A percentile compares a stretch with the other conserved stretches of the same genome.
Evolutionary conservation across 2,888 invertebrate genomes (phyloP).

Genomic region (Mechanitis mazaeus): DNA sequence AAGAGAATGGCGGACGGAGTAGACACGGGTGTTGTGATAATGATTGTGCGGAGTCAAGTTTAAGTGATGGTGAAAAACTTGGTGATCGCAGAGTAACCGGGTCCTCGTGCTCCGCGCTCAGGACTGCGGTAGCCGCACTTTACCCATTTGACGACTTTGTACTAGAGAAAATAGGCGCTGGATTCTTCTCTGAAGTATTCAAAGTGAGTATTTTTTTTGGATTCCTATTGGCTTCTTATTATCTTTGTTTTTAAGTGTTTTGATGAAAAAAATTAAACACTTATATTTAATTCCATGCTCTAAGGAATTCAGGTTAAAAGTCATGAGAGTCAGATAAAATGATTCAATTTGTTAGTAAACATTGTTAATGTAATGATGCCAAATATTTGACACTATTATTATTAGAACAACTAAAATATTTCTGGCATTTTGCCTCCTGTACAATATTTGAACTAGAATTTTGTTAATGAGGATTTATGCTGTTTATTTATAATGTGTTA

Average conservation of each 20-base stretch:
- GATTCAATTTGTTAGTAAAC: constrained; percentile 25
- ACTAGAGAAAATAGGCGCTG: constrained; percentile 93
- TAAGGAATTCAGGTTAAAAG: background rate
- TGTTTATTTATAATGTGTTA: constrained; percentile 4
- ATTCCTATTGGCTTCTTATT: constrained; percentile 1
- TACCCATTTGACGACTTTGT: constrained; percentile 96
- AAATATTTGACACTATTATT: constrained; percentile 14
- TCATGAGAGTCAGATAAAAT: background rate
- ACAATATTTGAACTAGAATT: constrained; percentile 17
- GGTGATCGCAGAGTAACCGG: constrained; percentile 69
- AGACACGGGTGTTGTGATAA: constrained; percentile 67
- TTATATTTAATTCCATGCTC: background rate
- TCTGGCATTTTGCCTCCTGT: constrained; percentile 20
- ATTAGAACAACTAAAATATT: constrained; percentile 12
- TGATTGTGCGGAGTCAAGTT: constrained; percentile 70
- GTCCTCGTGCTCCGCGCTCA: constrained; percentile 90
- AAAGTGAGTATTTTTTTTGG: constrained; percentile 83
- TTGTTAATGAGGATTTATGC: constrained; percentile 15
- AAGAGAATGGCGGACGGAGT: constrained; percentile 52
- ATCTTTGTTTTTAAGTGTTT: background rate
- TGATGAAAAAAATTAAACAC: background rate
- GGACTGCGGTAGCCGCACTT: constrained; percentile 93
- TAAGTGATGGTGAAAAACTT: constrained; percentile 67
- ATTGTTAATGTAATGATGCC: constrained; percentile 14
- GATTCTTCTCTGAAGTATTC: constrained; percentile 98